phyloP scores from a whole-genome alignment of 2,113 vertebrate genomes.

The Columbina picui region DNA sequence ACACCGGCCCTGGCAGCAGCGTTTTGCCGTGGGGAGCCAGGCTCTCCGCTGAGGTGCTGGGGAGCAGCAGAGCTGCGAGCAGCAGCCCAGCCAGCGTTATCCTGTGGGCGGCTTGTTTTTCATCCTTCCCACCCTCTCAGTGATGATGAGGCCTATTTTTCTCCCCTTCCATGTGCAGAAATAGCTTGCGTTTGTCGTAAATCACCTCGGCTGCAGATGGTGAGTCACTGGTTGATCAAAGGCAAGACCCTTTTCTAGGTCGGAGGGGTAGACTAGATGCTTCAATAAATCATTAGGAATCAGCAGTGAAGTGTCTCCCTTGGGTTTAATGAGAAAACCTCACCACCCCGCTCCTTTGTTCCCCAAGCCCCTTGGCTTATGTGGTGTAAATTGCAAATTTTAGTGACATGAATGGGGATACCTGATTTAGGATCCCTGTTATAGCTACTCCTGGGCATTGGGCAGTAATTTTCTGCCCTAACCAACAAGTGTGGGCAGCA shows the following conservation, averaged over 20 bases:
- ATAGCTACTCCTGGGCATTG: neutral
- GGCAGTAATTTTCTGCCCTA: neutral
- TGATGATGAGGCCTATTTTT: slow-evolving; percentile 32
- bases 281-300: slow-evolving; percentile 26
- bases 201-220: slow-evolving; percentile 53
- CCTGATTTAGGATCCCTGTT: neutral
- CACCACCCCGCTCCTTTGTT: neutral
- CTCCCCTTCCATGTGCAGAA: slow-evolving; percentile 38
- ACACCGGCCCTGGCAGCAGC: neutral
- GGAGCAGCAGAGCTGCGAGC: neutral
- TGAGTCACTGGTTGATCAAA: slow-evolving; percentile 66
- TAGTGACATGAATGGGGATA: neutral
- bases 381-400: neutral
- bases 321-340: neutral
- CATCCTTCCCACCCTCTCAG: neutral
- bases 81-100: neutral
- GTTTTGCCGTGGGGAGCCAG: neutral
- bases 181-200: slow-evolving; percentile 41
- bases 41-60: neutral
- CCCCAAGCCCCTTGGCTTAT: neutral
- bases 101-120: slow-evolving; percentile 16
- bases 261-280: neutral
- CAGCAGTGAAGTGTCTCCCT: neutral
- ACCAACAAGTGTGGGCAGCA: neutral
- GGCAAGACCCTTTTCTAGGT: slow-evolving; percentile 35